These are phyloP conservation scores for Cerceris rybyensis DNA, from an alignment of 2,888 invertebrate genomes.

Conservation along the genomic window DNA sequence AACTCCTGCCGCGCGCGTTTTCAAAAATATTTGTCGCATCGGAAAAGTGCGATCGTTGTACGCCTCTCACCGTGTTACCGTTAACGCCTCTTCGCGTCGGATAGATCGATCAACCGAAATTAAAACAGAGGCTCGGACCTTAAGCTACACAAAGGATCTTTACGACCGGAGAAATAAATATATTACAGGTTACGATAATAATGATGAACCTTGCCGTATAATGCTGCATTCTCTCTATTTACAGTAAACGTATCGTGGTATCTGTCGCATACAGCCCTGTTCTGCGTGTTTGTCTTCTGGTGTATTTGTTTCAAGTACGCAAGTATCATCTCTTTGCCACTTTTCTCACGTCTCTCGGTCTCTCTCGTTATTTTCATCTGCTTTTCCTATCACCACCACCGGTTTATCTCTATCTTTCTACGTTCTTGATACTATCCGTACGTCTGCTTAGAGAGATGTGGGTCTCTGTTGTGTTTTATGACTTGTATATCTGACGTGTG, in stretches of 20 bases:
- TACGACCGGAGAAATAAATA: conserved; percentile 69
- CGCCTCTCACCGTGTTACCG: conserved; percentile 21
- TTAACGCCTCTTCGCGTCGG: conserved; percentile 34
- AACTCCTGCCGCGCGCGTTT: conserved; percentile 29
- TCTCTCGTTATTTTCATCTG: neutral
- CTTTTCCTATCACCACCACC: neutral
- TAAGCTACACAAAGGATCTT: conserved; percentile 58
- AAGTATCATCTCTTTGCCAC: neutral
- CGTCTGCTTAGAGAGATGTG: no score
- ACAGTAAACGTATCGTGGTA: conserved; percentile 67
- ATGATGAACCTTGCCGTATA: conserved; percentile 70
- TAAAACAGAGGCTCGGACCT: conserved; percentile 49
- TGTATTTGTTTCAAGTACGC: conserved; percentile 27
- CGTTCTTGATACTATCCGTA: neutral
- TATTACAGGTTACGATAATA: conserved; percentile 67
- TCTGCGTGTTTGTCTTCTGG: conserved; percentile 14
- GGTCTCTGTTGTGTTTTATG: neutral
- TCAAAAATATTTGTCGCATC: conserved; percentile 49
- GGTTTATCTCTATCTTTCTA: neutral
- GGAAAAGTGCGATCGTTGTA: conserved; percentile 13
- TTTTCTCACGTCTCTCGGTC: conserved; percentile 1
- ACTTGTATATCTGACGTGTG: neutral
- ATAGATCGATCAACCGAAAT: conserved; percentile 35
- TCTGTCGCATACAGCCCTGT: conserved; percentile 26
- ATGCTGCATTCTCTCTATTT: conserved; percentile 69